Percentiles rank a stretch among this genome's conserved stretches.
Conservation (phyloP, 2,888 invertebrate genomes). For the Lingula anatina region DNA sequence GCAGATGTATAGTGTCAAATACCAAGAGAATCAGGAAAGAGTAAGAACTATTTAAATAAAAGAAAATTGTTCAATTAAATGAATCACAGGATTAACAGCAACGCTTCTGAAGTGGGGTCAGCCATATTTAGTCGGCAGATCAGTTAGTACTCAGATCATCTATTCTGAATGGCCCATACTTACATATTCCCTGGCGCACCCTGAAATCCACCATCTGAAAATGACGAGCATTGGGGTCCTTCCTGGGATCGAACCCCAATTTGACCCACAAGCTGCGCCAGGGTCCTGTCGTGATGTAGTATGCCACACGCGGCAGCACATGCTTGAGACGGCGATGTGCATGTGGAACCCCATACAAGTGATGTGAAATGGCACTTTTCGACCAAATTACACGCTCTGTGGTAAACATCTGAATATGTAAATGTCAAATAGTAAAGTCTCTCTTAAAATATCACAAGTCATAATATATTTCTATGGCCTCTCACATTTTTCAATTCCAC, state of each 20-base stretch:
- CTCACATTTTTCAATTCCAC: too few species aligned
- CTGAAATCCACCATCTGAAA: slow-evolving; percentile 85
- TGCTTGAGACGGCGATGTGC: slow-evolving; percentile 33
- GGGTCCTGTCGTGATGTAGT: slow-evolving; percentile 79
- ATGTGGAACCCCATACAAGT: slow-evolving; percentile 10
- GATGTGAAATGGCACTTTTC: slow-evolving; percentile 63
- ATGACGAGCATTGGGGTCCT: slow-evolving; percentile 68
- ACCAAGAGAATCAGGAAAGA: neutral
- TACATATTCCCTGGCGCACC: slow-evolving; percentile 41
- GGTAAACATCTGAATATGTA: too few species aligned
- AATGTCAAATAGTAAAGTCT: neutral
- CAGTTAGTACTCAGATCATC: too few species aligned
- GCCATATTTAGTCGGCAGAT: too few species aligned
- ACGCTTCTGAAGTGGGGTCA: too few species aligned
- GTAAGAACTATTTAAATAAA: neutral
- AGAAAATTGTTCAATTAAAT: neutral
- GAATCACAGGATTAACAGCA: neutral
- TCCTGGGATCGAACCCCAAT: slow-evolving; percentile 87
- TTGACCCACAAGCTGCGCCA: slow-evolving; percentile 88
- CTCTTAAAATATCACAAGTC: slow-evolving; percentile 12
- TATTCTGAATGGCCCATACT: too few species aligned
- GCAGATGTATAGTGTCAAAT: too few species aligned
- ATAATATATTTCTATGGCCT: too few species aligned
- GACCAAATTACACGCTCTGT: slow-evolving; percentile 87
- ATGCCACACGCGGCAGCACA: slow-evolving; percentile 76